Evolutionary conservation across 2,797 vertebrate genomes (phyloP), one percentile per base, ranked within the genome.

Genomic region (Parambassis ranga): DNA sequence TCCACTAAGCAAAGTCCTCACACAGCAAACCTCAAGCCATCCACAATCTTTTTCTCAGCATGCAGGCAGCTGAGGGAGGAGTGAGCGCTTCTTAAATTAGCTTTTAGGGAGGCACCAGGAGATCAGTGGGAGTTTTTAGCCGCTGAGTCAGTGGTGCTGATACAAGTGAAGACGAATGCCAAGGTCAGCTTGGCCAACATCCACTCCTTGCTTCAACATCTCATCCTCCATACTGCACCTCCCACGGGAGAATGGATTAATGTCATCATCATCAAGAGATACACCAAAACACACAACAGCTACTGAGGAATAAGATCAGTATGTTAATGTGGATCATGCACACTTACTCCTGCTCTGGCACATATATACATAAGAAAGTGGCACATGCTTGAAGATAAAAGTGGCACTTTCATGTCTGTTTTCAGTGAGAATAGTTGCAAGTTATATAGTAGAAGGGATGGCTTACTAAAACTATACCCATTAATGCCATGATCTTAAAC

Each of bases 81-180:
- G 35, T 24, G 71, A 65, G 60, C 41, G 8, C 39, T 49, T 63
- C 67, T 72, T 75, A 71, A 62, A 77, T 75, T 52, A 79, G 65
- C 59, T 60, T 65, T n/a, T 56, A 42, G 39, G 50, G 32, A 52
- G 39, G 52, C 38, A 65, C 38, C 46, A 47, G 33, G 47, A 61
- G 42, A 68, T 67, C 53, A 67, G 57, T 41, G 33, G 36, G 53
- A 39, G 47, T 57, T 58, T 48, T 60, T 62, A 50, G 31, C 65
- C 66, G 72, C 65, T 41, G 62, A 73, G 44, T 53, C 65, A 76
- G 55, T 43, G 50, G 39, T 51, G 57, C 73, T 50, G 56, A 66
- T 51, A 19, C 57, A 39, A 60, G 38, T 26, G 67, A 39, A 60
- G 37, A 75, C 42, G 56, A 57, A 65, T 27, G 26, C 52, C 35